Conservation (phyloP, 2,888 invertebrate genomes). For the Myathropa florea region DNA sequence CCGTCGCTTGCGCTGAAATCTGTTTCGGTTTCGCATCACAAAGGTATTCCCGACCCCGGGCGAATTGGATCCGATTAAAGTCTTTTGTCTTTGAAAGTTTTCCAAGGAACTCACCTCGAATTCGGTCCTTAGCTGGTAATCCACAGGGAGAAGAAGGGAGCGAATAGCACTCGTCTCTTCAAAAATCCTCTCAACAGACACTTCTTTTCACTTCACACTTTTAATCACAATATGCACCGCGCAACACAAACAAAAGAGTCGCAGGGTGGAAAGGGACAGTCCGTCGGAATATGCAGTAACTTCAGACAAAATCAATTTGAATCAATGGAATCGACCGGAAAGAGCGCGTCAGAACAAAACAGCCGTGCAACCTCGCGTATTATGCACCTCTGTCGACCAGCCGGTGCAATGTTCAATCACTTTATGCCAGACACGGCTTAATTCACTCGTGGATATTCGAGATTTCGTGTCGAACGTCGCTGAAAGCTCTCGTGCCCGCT, state of each 20-base stretch:
- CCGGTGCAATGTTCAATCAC: constrained; percentile 47
- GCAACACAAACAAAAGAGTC: neutral
- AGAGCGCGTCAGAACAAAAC: neutral
- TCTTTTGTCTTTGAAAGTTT: neutral
- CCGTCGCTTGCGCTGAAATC: too few relatives aligned
- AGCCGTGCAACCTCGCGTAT: constrained; percentile 1
- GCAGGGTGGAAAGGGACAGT: neutral
- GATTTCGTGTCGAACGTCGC: constrained; percentile 3
- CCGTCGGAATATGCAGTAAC: too few relatives aligned
- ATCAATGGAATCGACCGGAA: constrained; percentile 22
- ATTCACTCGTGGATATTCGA: constrained; percentile 24
- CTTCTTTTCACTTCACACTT: neutral
- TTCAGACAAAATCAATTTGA: constrained; percentile 30
- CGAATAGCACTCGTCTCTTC: neutral
- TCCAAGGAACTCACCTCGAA: neutral
- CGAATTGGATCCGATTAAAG: too few relatives aligned
- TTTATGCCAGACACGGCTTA: constrained; percentile 52
- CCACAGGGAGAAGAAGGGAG: neutral
- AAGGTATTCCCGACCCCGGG: too few relatives aligned
- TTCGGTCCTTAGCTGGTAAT: neutral
- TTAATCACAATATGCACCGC: constrained; percentile 23
- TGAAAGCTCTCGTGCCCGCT: constrained; percentile 32
- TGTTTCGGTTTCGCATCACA: neutral
- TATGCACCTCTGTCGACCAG: constrained; percentile 2
- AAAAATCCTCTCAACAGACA: neutral